These are phyloP conservation scores for Pipistrellus kuhlii DNA, from an alignment of 2,797 vertebrate species.

Conservation along the genomic window DNA sequence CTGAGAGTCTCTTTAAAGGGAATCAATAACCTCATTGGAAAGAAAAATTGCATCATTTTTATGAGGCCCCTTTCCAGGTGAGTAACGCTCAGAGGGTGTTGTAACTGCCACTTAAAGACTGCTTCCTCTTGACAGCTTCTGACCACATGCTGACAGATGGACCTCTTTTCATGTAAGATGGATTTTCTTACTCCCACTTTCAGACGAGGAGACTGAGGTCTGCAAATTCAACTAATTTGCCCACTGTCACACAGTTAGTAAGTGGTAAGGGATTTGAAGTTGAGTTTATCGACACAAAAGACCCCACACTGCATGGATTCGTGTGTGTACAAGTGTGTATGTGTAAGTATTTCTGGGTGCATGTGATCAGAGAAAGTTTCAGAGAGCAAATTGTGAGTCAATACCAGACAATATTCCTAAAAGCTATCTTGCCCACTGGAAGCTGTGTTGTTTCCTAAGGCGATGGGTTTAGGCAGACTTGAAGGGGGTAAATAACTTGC, in stretches of 20 bases:
- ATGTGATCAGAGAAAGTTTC: not conserved
- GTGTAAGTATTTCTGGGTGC: not conserved
- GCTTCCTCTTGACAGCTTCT: not conserved
- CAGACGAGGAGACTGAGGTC: slow-evolving; percentile 34
- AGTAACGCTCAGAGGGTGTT: slow-evolving; percentile 64
- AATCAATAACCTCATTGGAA: slow-evolving; percentile 84
- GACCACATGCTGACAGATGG: not conserved
- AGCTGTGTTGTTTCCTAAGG: not conserved
- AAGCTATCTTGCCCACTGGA: not conserved
- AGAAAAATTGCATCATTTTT: slow-evolving; percentile 85
- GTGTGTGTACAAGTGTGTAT: not conserved
- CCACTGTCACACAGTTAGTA: not conserved
- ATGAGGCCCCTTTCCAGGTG: slow-evolving; percentile 75
- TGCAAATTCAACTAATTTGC: not conserved
- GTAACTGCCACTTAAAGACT: slow-evolving; percentile 45
- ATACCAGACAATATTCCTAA: not conserved
- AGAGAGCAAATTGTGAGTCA: not conserved
- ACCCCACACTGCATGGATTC: not conserved
- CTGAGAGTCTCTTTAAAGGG: slow-evolving; percentile 84
- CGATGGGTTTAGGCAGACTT: not conserved
- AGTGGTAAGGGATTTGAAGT: slow-evolving; percentile 22
- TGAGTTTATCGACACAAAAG: not conserved
- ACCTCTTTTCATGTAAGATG: not conserved
- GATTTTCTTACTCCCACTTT: not conserved
- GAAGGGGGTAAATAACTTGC: not conserved